Evolutionary conservation across 2,888 invertebrate species (phyloP).

Genomic region (Corbicula japonica): DNA sequence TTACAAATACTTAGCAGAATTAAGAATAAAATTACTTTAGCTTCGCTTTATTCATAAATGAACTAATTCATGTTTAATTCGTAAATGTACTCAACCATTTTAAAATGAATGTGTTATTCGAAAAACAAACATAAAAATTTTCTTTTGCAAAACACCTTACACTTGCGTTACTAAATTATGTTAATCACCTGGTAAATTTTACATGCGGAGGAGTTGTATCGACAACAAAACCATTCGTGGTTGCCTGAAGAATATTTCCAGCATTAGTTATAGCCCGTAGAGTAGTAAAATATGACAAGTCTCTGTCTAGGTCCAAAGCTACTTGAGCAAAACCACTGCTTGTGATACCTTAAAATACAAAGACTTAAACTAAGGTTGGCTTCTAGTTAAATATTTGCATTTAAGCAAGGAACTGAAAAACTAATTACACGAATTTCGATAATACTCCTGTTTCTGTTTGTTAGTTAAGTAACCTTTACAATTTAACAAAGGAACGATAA

Average conservation of each 20-base stretch:
- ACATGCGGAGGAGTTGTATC: conserved; percentile 72
- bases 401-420: too few relatives aligned
- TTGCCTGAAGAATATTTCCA: conserved; percentile 73
- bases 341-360: conserved; percentile 75
- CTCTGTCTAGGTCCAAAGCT: conserved; percentile 60
- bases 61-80: not conserved
- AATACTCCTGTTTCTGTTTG: too few relatives aligned
- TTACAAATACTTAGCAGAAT: too few relatives aligned
- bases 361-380: too few relatives aligned
- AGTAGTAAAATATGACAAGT: conserved; percentile 70
- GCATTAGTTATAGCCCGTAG: conserved; percentile 73
- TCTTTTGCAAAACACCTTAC: too few relatives aligned
- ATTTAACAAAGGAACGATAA: too few relatives aligned
- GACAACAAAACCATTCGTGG: conserved; percentile 75
- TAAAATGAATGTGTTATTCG: not conserved
- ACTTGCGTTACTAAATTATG: not conserved
- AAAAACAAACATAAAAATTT: too few relatives aligned
- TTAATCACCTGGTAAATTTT: conserved; percentile 63
- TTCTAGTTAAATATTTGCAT: too few relatives aligned
- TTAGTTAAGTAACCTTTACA: too few relatives aligned
- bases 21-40: too few relatives aligned
- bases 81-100: not conserved
- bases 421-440: too few relatives aligned
- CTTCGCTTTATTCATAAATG: too few relatives aligned
- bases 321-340: conserved; percentile 72